These are phyloP conservation scores for Micrasema longulum DNA, from an alignment of 1,140 invertebrate species.

Conservation along the genomic window DNA sequence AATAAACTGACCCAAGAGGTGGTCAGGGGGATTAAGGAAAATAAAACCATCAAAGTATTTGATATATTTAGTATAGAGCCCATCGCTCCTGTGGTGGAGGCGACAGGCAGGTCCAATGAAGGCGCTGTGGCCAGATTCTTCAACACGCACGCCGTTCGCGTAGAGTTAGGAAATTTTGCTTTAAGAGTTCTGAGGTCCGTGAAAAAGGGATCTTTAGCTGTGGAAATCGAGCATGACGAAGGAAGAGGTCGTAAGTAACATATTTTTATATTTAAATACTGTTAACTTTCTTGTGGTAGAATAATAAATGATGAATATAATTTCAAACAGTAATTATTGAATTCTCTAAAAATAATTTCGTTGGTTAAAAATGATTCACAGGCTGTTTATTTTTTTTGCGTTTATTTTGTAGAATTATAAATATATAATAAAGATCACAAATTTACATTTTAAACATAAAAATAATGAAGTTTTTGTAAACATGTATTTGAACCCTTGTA, in stretches of 20 bases:
- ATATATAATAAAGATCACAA: too few species aligned
- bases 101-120: slow-evolving; percentile 60
- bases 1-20: slow-evolving; percentile 62
- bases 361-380: too few species aligned
- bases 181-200: slow-evolving; percentile 64
- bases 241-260: neutral
- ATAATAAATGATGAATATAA: too few species aligned
- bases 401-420: too few species aligned
- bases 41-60: slow-evolving; percentile 62
- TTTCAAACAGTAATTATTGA: too few species aligned
- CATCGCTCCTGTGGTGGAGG: slow-evolving; percentile 51
- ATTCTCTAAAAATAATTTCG: too few species aligned
- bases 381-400: too few species aligned
- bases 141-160: slow-evolving; percentile 65
- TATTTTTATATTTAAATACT: neutral
- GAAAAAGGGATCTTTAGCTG: slow-evolving; percentile 60
- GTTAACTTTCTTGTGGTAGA: too few species aligned
- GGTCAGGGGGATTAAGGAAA: slow-evolving; percentile 60
- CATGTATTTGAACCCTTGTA: too few species aligned
- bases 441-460: too few species aligned
- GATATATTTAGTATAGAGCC: slow-evolving; percentile 65
- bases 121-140: slow-evolving; percentile 62
- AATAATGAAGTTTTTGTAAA: too few species aligned
- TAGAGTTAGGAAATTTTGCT: slow-evolving; percentile 67
- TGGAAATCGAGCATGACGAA: slow-evolving; percentile 60